Evolutionary conservation across 2,888 invertebrate species (phyloP), one percentile per base, ranked within the genome.

Genomic region (Lissocephala sabroskyi): DNA sequence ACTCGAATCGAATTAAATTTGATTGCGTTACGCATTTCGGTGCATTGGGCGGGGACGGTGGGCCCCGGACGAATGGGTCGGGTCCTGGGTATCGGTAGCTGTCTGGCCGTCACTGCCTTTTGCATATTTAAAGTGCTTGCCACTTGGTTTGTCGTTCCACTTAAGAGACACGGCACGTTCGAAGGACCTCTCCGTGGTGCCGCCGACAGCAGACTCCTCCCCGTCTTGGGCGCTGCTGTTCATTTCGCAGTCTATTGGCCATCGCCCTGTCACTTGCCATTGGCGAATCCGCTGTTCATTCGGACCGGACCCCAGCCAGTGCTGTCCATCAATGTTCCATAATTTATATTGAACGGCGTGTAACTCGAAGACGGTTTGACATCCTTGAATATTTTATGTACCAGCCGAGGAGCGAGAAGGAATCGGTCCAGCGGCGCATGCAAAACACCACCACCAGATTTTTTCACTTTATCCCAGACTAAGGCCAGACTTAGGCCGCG

Each of bases 41-140:
- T 19, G 35, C 29, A 11, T n/a, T n/a, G n/a, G n/a, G n/a, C n/a
- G n/a, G n/a, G n/a, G n/a, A n/a, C n/a, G n/a, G n/a, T n/a, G n/a
- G n/a, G n/a, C n/a, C n/a, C n/a, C n/a, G n/a, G n/a, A n/a, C n/a
- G n/a, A n/a, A n/a, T n/a, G n/a, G n/a, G n/a, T n/a, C n/a, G n/a
- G n/a, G n/a, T n/a, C n/a, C n/a, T n/a, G n/a, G n/a, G n/a, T n/a
- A n/a, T n/a, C n/a, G n/a, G n/a, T n/a, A n/a, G n/a, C n/a, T 6
- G 5, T 6, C 17, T 35, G 17, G 1, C 2, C 9, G 17, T 1
- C 14, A 6, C 11, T 48, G 50, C 56, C 62, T 55, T 67, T 62
- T 73, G 74, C 70, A 70, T 70, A 76, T 73, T 73, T 68, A 47
- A 76, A 68, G 49, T 52, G 45, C 7, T 23, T 16, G 5, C 16